A percentile compares a stretch with the other conserved stretches of the same genome.
These are phyloP conservation scores for Sterna hirundo DNA, from an alignment of 2,113 vertebrate species.

Conservation along the genomic window DNA sequence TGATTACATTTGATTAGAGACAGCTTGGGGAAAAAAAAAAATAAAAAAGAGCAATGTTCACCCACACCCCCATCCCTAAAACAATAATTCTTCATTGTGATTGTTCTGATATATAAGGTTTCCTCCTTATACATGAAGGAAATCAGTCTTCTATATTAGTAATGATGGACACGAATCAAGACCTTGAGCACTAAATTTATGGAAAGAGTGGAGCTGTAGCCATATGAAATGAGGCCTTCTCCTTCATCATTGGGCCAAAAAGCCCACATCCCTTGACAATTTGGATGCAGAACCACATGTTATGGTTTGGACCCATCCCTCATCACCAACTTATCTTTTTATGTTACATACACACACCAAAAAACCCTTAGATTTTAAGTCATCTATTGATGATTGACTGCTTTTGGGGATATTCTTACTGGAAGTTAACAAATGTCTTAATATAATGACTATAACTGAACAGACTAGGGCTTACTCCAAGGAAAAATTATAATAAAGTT, in stretches of 20 bases:
- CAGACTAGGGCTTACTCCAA: neutral
- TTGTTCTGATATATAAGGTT: neutral
- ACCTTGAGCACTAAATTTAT: neutral
- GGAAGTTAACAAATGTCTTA: slow-evolving; percentile 16
- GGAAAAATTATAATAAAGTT: neutral
- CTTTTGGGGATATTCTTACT: neutral
- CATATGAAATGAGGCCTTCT: neutral
- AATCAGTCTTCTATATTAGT: neutral
- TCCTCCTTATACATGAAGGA: neutral
- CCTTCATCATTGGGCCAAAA: neutral
- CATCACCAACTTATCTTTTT: neutral
- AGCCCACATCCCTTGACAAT: neutral
- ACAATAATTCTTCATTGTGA: neutral
- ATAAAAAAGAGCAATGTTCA: neutral
- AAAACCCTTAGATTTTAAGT: neutral
- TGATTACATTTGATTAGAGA: slow-evolving; percentile 77
- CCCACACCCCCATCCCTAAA: neutral
- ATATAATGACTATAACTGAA: neutral
- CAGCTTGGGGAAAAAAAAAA: neutral
- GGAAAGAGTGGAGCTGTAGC: neutral
- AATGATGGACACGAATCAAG: neutral
- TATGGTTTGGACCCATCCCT: neutral
- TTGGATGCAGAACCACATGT: neutral
- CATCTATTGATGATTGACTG: neutral
- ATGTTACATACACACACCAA: neutral